A percentile compares a stretch with the other conserved stretches of the same genome.
phyloP scores from a whole-genome alignment of 2,888 invertebrate genomes.

The Drosophila gaucha region DNA sequence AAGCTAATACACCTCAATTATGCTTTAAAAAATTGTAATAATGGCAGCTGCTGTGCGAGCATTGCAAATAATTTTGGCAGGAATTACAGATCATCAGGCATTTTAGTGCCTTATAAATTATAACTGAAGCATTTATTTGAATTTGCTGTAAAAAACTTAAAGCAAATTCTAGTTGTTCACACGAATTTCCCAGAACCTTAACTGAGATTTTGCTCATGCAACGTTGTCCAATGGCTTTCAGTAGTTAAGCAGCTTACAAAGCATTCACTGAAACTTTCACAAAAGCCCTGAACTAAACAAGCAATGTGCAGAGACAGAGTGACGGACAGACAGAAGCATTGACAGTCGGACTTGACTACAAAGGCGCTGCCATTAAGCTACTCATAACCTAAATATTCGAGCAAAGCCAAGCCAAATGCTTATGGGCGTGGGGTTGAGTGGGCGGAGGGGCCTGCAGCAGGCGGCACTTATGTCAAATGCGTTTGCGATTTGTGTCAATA shows the following conservation, averaged over 20 bases:
- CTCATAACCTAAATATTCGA: constrained; percentile 72
- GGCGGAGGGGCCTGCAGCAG: constrained; percentile 8
- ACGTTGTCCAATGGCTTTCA: constrained; percentile 26
- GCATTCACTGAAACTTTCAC: constrained; percentile 20
- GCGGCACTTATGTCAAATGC: constrained; percentile 76
- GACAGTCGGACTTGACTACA: constrained; percentile 26
- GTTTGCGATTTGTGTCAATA: constrained; percentile 80
- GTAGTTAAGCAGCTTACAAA: constrained; percentile 38
- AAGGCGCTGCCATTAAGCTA: constrained; percentile 69
- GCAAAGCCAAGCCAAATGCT: constrained; percentile 23
- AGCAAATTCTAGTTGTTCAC: not conserved
- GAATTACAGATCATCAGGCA: not conserved
- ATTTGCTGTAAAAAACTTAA: not conserved
- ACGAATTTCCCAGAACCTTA: constrained; percentile 1
- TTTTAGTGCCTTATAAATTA: constrained; percentile 3
- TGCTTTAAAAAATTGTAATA: no score
- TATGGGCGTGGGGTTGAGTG: not conserved
- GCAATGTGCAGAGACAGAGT: constrained; percentile 23
- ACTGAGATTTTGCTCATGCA: constrained; percentile 8
- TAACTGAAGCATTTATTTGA: constrained; percentile 3
- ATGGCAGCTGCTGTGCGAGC: no score
- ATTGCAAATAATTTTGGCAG: no score
- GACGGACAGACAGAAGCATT: constrained; percentile 2
- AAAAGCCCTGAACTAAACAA: constrained; percentile 35
- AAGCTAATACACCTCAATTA: no score